phyloP scores from a whole-genome alignment of 2,113 vertebrate species.

The Elephas maximus region DNA sequence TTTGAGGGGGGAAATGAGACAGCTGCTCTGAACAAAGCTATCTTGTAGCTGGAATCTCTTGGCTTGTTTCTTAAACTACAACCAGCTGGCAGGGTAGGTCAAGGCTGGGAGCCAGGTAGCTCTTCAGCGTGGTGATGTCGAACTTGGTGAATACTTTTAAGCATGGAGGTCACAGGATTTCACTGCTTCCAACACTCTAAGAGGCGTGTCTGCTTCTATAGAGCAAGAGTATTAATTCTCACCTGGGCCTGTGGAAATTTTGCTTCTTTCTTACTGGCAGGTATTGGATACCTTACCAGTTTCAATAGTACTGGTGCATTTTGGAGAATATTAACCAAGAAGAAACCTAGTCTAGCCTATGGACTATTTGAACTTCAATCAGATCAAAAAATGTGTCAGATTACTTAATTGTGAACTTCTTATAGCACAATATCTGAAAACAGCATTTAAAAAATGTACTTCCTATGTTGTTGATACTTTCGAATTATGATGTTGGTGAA shows the following conservation, averaged over 20 bases:
- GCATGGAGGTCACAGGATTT: constrained; percentile 46
- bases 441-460: background rate
- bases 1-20: constrained; percentile 60
- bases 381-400: background rate
- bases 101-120: constrained; percentile 70
- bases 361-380: background rate
- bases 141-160: constrained; percentile 38
- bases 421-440: background rate
- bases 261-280: background rate
- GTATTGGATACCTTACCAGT: background rate
- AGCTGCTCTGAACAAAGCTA: constrained; percentile 80
- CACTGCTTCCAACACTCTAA: constrained; percentile 35
- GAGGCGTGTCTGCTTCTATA: background rate
- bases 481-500: too few relatives aligned
- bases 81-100: constrained; percentile 59
- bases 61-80: constrained; percentile 70
- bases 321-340: background rate
- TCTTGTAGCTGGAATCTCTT: constrained; percentile 66
- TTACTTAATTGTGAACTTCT: background rate
- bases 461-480: background rate
- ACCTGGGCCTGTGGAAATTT: background rate
- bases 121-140: constrained; percentile 14
- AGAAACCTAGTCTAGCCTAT: background rate
- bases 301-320: background rate
- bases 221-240: background rate